A percentile compares a stretch with the other conserved stretches of the same genome.
phyloP scores from a whole-genome alignment of 2,113 vertebrate species.

The Vombatus ursinus region DNA sequence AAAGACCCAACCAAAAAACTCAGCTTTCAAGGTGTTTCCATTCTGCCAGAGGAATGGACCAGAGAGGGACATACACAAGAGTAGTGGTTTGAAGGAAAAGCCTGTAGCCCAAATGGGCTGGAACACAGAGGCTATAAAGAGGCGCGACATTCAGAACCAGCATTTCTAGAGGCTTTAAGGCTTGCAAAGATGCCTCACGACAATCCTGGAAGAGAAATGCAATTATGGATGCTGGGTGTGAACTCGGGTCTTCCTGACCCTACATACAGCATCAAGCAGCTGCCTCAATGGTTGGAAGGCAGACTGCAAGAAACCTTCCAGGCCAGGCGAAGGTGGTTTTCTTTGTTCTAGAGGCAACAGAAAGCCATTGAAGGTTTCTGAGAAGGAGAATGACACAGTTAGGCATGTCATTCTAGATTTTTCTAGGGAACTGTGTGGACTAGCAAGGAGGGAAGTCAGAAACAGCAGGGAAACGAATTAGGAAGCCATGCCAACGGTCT shows the following conservation, averaged over 20 bases:
- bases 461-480: background rate
- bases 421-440: background rate
- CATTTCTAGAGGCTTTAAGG: background rate
- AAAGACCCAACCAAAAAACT: background rate
- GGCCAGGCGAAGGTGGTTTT: background rate
- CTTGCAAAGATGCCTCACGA: no score
- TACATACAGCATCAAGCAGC: no score
- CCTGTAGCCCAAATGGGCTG: background rate
- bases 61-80: background rate
- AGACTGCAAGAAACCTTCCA: background rate
- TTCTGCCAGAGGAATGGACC: no score
- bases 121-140: background rate
- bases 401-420: background rate
- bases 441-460: background rate
- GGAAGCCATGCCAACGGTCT: background rate
- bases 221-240: background rate
- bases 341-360: background rate
- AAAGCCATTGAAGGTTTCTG: background rate
- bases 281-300: background rate
- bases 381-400: background rate
- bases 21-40: no score
- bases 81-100: background rate
- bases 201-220: background rate
- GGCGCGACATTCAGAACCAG: background rate
- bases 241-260: background rate